Base-by-base conservation (phyloP, 2,113 vertebrate genomes). In the Semicossyphus pulcher region DNA sequence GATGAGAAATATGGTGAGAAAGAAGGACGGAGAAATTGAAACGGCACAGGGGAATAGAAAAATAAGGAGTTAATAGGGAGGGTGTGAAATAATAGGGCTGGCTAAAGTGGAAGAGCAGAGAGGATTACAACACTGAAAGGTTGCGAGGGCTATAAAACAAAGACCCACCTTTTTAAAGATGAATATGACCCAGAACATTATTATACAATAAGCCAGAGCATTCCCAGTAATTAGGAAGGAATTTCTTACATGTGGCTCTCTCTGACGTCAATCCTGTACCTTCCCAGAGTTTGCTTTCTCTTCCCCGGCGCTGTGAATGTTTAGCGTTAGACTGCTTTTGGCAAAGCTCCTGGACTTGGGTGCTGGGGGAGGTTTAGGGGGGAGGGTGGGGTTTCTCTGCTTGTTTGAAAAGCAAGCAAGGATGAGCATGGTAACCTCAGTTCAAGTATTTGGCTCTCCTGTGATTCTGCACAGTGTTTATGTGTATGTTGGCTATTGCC, bases 241-340 rank as follows among this genome's bases (percentile, higher is more conserved):
- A 93, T 91, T 78, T 90, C 91, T 93, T 88, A 92, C 92, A 93
- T 93, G 91, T 92, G 93, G 92, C 83, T 90, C 88, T 78, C 90
- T 92, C 92, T 94, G 94, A 94, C 93, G 93, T 94, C 92, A 94
- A 94, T 88, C 77, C 77, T 88, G 89, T 91, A 93, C 91, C 91
- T 92, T 93, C 91, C 88, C 85, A 91, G 83, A 90, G 82, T 86
- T 80, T 87, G 83, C 87, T 86, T 83, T 89, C 76, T 87, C 83
- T 89, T 84, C 78, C 59, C 72, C 73, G 20, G 72, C 12, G 60
- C 80, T 81, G 70, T 78, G 84, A 87, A 87, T 89, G 81, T 89
- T 90, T 91, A 91, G 87, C 72, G 79, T 86, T 86, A 83, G 76
- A 68, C 89, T 83, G 78, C 75, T 89, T 77, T 90, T 93, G 92